phyloP scores from a whole-genome alignment of 1,140 invertebrate species.

The Drosophila trapezifrons region DNA sequence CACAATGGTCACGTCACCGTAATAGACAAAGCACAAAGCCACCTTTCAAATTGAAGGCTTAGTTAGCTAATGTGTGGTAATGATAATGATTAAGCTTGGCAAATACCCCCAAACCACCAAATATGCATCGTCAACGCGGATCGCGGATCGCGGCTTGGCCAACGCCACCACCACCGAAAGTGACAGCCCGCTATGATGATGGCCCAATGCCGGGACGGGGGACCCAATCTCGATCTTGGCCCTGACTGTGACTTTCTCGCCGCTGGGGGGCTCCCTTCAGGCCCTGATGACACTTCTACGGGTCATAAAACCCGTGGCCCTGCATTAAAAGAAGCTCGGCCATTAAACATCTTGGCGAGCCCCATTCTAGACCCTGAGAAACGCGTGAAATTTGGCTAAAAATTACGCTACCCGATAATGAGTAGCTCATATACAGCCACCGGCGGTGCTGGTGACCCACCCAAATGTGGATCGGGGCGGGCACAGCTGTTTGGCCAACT shows the following conservation, averaged over 20 bases:
- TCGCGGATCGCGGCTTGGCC: constrained; percentile 13
- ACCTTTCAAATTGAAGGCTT: constrained; percentile 79
- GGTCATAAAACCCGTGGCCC: constrained; percentile 36
- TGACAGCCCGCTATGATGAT: constrained; percentile 24
- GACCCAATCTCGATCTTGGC: constrained; percentile 33
- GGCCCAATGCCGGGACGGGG: constrained; percentile 15
- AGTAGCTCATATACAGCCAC: constrained; percentile 38
- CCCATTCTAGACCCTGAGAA: constrained; percentile 50
- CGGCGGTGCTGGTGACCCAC: constrained; percentile 25
- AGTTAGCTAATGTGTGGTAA: constrained; percentile 74
- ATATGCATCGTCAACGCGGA: constrained; percentile 37
- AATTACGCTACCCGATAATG: constrained; percentile 56
- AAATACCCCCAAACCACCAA: constrained; percentile 63
- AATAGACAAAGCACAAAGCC: constrained; percentile 55
- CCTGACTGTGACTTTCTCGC: constrained; percentile 58
- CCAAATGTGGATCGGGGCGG: constrained; percentile 29
- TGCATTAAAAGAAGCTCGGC: constrained; percentile 33
- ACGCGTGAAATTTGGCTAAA: constrained; percentile 63
- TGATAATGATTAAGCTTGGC: constrained; percentile 77
- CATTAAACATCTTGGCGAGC: constrained; percentile 52
- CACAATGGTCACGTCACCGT: constrained; percentile 56
- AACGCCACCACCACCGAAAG: constrained; percentile 23
- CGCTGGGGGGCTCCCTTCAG: constrained; percentile 13
- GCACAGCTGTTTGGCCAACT: constrained; percentile 56
- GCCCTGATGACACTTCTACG: constrained; percentile 20